phyloP scores from a whole-genome alignment of 2,888 invertebrate genomes.

The Rosalia funebris region DNA sequence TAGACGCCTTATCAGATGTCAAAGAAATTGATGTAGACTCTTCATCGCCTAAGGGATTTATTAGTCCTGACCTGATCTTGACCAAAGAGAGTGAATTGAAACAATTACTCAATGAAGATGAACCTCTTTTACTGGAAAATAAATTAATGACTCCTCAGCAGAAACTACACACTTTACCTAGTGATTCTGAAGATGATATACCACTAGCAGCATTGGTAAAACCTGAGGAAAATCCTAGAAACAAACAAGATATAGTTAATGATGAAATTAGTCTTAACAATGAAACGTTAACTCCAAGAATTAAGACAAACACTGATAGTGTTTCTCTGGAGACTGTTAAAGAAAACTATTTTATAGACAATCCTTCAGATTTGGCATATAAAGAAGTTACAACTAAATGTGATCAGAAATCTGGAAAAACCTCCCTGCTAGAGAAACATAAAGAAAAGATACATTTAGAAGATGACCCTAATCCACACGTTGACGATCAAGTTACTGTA shows the following conservation, averaged over 20 bases:
- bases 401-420: not conserved
- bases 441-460: not conserved
- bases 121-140: conserved; percentile 50
- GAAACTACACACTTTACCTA: not conserved
- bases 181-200: conserved; percentile 46
- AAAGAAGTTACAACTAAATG: not conserved
- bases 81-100: conserved; percentile 19
- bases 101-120: conserved; percentile 43
- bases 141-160: conserved; percentile 38
- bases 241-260: conserved; percentile 3
- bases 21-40: conserved; percentile 32
- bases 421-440: not conserved
- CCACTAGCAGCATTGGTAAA: conserved; percentile 41
- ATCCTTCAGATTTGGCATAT: not conserved
- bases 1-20: conserved; percentile 34
- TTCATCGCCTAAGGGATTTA: conserved; percentile 15
- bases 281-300: too few relatives aligned
- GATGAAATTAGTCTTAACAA: too few relatives aligned
- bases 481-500: too few relatives aligned
- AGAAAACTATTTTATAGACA: not conserved
- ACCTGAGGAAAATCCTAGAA: conserved; percentile 4
- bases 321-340: too few relatives aligned
- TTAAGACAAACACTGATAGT: too few relatives aligned
- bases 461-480: too few relatives aligned
- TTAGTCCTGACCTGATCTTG: conserved; percentile 3